Evolutionary conservation across 2,113 vertebrate genomes (phyloP).

Genomic region (Sander lucioperca): DNA sequence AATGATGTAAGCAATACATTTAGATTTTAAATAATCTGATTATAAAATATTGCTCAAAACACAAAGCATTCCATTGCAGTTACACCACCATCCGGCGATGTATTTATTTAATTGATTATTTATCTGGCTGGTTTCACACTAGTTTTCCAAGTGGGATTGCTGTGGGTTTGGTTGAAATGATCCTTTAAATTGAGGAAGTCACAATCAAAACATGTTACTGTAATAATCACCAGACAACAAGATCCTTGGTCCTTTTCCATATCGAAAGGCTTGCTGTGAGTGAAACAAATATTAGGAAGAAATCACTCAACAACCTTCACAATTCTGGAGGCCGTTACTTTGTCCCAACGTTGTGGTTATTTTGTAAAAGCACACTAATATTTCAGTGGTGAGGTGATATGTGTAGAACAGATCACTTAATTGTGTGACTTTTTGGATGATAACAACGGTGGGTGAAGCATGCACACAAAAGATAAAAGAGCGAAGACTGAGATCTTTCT

Average conservation of each 20-base stretch:
- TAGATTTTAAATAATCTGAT: neutral
- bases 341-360: neutral
- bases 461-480: constrained; percentile 7
- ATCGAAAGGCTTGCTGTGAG: neutral
- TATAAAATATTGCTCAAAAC: constrained; percentile 16
- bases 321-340: neutral
- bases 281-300: neutral
- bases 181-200: neutral
- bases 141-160: constrained; percentile 10
- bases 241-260: neutral
- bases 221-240: neutral
- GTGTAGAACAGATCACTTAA: neutral
- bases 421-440: neutral
- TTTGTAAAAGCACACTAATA: neutral
- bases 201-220: neutral
- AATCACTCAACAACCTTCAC: constrained; percentile 2
- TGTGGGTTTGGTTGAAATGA: neutral
- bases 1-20: neutral
- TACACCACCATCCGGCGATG: constrained; percentile 3
- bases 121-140: constrained; percentile 3
- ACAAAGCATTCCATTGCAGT: neutral
- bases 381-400: neutral
- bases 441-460: neutral
- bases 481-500: constrained; percentile 22
- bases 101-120: constrained; percentile 25